Conservation (phyloP, 2,797 vertebrate genomes). For the Okamejei kenojei region DNA sequence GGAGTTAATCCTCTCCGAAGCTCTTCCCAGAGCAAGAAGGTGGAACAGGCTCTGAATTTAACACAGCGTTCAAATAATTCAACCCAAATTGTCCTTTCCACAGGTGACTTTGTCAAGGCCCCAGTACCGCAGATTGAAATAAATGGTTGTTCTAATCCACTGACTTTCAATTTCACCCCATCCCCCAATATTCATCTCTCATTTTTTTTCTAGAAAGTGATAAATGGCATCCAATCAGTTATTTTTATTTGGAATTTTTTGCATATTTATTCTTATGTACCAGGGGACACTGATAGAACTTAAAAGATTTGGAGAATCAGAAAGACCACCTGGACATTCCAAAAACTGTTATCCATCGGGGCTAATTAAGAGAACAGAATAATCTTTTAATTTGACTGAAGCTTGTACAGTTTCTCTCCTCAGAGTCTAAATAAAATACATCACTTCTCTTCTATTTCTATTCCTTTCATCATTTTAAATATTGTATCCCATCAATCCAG, state of each 20-base stretch:
- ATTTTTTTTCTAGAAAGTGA: neutral
- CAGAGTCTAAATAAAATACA: no score
- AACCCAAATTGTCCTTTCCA: neutral
- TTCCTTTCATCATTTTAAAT: no score
- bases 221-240: neutral
- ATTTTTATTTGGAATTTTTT: neutral
- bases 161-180: neutral
- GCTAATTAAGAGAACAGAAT: no score
- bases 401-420: no score
- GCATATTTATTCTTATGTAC: neutral
- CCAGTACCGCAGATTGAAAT: neutral
- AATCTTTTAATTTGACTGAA: no score
- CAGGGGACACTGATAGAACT: neutral
- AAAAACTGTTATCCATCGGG: no score
- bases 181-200: neutral
- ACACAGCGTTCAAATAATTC: neutral
- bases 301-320: neutral
- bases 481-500: no score
- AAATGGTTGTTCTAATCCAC: neutral
- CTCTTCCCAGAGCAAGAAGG: neutral
- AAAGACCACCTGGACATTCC: no score
- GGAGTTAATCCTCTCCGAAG: neutral
- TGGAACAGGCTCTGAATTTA: neutral
- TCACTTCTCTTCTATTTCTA: no score
- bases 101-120: neutral